phyloP scores from a whole-genome alignment of 2,797 vertebrate genomes.

The Sebastolobus alascanus region DNA sequence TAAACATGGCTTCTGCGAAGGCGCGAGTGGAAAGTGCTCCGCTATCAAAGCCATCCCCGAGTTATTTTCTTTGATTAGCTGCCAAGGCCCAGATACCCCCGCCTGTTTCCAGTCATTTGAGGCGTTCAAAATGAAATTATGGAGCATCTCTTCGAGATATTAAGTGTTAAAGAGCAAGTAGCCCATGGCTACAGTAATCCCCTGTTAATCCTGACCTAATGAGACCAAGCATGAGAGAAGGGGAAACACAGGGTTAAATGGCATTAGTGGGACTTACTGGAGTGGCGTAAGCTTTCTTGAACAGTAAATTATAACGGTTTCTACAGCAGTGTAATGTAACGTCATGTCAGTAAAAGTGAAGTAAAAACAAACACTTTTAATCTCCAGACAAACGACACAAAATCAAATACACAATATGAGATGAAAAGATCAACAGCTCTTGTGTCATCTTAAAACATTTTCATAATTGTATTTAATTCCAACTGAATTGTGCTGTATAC shows the following conservation, averaged over 20 bases:
- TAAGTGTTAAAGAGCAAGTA: slow-evolving; percentile 78
- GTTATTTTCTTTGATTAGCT: slow-evolving; percentile 84
- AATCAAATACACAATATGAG: slow-evolving; percentile 4
- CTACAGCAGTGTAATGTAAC: slow-evolving; percentile 13
- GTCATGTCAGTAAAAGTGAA: slow-evolving; percentile 17
- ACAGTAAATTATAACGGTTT: slow-evolving; percentile 56
- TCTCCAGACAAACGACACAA: neutral
- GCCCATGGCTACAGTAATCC: slow-evolving; percentile 80
- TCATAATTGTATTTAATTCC: neutral
- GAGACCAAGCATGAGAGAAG: slow-evolving; percentile 72
- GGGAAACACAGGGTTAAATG: slow-evolving; percentile 73
- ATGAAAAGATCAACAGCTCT: slow-evolving; percentile 15
- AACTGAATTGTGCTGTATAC: too few species aligned
- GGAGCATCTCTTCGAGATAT: slow-evolving; percentile 78
- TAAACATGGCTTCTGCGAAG: slow-evolving; percentile 73
- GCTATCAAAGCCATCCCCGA: slow-evolving; percentile 76
- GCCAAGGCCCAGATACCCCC: slow-evolving; percentile 78
- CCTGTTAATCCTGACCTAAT: slow-evolving; percentile 84
- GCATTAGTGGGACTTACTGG: slow-evolving; percentile 67
- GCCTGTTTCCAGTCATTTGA: slow-evolving; percentile 78
- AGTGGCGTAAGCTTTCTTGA: slow-evolving; percentile 45
- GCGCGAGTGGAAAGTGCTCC: slow-evolving; percentile 69
- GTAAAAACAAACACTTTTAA: slow-evolving; percentile 18
- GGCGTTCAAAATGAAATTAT: slow-evolving; percentile 83
- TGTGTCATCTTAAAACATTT: slow-evolving; percentile 5